phyloP scores from a whole-genome alignment of 1,140 invertebrate genomes.

The Gryllus bimaculatus region DNA sequence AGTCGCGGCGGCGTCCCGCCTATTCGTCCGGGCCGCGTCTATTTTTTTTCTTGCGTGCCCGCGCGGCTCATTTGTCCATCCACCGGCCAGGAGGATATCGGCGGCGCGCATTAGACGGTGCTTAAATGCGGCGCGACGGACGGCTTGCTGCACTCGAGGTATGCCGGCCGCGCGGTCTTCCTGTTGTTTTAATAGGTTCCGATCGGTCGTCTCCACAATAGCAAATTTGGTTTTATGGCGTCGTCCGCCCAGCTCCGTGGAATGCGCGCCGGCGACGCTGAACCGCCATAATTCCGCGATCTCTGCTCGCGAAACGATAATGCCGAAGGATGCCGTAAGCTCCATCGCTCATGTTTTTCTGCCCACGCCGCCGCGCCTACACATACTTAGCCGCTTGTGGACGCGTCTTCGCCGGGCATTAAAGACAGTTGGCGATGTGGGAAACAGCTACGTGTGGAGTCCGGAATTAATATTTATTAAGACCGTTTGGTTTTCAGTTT shows the following conservation, averaged over 20 bases:
- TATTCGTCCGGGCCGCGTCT: background rate
- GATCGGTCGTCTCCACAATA: background rate
- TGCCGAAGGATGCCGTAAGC: background rate
- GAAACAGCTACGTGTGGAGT: too few species aligned
- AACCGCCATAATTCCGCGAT: background rate
- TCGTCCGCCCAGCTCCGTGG: background rate
- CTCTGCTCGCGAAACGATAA: background rate
- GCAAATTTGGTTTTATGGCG: conserved; percentile 1
- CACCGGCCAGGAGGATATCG: background rate
- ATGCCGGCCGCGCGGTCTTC: background rate
- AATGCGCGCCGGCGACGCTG: background rate
- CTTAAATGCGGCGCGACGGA: background rate
- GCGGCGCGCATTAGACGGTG: background rate
- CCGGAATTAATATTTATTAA: too few species aligned
- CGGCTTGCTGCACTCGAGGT: background rate
- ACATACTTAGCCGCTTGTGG: too few species aligned
- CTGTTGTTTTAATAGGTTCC: background rate
- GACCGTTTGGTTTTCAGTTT: too few species aligned
- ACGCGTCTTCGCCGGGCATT: too few species aligned
- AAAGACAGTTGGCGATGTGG: too few species aligned
- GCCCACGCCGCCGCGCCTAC: too few species aligned
- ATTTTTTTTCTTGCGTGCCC: background rate
- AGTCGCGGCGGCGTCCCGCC: too few species aligned
- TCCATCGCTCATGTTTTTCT: too few species aligned
- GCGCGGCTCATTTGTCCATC: background rate